These are phyloP conservation scores for Euplexia lucipara DNA, from an alignment of 2,888 invertebrate species.

Conservation along the genomic window DNA sequence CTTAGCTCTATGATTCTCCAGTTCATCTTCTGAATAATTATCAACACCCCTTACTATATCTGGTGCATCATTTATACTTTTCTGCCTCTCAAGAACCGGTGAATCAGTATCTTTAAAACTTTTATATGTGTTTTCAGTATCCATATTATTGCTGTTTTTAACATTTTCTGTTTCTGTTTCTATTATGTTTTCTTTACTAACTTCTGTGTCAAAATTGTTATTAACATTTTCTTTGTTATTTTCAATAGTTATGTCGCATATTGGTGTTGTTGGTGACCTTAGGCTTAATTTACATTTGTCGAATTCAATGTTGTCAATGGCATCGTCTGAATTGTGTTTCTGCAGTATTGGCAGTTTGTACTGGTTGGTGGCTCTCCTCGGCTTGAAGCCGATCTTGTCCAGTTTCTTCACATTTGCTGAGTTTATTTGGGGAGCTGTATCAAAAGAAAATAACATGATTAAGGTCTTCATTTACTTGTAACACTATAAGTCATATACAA, in stretches of 20 bases:
- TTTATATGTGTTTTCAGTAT: slow-evolving; percentile 51
- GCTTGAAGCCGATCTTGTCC: slow-evolving; percentile 73
- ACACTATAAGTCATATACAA: too few relatives aligned
- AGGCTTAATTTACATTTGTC: slow-evolving; percentile 85
- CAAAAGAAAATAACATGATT: not conserved
- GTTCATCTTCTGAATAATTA: slow-evolving; percentile 82
- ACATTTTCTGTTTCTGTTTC: slow-evolving; percentile 14
- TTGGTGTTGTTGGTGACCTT: slow-evolving; percentile 70
- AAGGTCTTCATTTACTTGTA: too few relatives aligned
- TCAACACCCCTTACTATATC: slow-evolving; percentile 81
- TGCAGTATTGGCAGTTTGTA: slow-evolving; percentile 72
- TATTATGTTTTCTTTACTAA: slow-evolving; percentile 18
- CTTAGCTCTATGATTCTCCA: slow-evolving; percentile 87
- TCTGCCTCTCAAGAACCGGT: slow-evolving; percentile 49
- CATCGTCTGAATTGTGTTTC: slow-evolving; percentile 78
- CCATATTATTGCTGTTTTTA: slow-evolving; percentile 15
- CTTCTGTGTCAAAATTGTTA: slow-evolving; percentile 32
- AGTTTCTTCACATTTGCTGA: slow-evolving; percentile 70
- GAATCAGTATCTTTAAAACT: slow-evolving; percentile 62
- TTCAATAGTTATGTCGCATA: slow-evolving; percentile 47
- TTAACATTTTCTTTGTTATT: slow-evolving; percentile 63
- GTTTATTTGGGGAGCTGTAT: slow-evolving; percentile 67
- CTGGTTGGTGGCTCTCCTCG: slow-evolving; percentile 52
- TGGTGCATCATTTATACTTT: slow-evolving; percentile 70
- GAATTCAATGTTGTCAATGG: slow-evolving; percentile 79